Percentiles rank a stretch among this genome's conserved stretches.
Evolutionary conservation across 2,888 invertebrate genomes (phyloP).

Genomic region (Furcula furcula): DNA sequence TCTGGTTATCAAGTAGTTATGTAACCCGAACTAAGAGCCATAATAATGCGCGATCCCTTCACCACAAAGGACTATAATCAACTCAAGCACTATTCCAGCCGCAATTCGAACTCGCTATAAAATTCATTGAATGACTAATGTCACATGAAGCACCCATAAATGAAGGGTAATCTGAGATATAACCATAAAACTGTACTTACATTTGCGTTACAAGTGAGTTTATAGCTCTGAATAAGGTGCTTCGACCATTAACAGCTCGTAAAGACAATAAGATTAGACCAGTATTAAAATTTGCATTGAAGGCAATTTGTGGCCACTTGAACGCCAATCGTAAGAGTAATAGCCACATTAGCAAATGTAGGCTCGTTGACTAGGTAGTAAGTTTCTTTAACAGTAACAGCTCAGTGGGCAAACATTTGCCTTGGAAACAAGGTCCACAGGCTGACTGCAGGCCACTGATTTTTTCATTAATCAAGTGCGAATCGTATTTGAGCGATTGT

Average conservation of each 20-base stretch:
- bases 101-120: conserved; percentile 22
- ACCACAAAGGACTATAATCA: conserved; percentile 7
- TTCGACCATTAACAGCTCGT: conserved; percentile 51
- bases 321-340: too few species aligned
- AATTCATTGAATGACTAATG: conserved; percentile 37
- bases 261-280: conserved; percentile 32
- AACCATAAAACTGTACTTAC: conserved; percentile 54
- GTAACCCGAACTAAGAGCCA: too few species aligned
- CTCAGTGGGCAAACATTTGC: too few species aligned
- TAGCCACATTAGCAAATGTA: too few species aligned
- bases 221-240: conserved; percentile 50
- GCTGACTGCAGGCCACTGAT: too few species aligned
- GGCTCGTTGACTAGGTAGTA: too few species aligned
- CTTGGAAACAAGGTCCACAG: too few species aligned
- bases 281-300: conserved; percentile 13
- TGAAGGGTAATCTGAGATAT: conserved; percentile 36
- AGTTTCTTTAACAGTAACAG: too few species aligned
- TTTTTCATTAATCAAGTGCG: too few species aligned
- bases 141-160: conserved; percentile 39
- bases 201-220: conserved; percentile 50
- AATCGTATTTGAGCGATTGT: too few species aligned
- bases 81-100: conserved; percentile 1
- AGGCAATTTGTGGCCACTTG: conserved; percentile 5
- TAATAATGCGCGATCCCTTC: not conserved
- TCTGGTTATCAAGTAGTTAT: too few species aligned